phyloP scores from a whole-genome alignment of 2,113 vertebrate species.

The Zootoca vivipara region DNA sequence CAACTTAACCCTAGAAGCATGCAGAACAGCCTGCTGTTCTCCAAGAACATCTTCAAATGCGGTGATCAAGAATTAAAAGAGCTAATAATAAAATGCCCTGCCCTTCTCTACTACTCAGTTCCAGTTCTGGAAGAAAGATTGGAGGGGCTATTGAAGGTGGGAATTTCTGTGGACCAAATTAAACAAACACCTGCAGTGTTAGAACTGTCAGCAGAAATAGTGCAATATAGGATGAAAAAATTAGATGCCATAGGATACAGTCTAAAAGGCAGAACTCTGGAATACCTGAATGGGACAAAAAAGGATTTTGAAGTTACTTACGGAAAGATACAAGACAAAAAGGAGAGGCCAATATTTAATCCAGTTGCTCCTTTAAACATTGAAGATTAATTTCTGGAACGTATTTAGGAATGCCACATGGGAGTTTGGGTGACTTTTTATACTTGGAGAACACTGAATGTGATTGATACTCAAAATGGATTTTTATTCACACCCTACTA shows the following conservation, averaged over 20 bases:
- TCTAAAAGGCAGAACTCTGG: slow-evolving; percentile 79
- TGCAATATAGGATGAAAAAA: slow-evolving; percentile 85
- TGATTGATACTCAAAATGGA: neutral
- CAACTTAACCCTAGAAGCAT: slow-evolving; percentile 83
- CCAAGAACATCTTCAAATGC: slow-evolving; percentile 81
- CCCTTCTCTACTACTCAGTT: slow-evolving; percentile 86
- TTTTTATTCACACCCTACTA: slow-evolving; percentile 1
- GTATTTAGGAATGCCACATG: neutral
- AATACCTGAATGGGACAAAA: slow-evolving; percentile 86
- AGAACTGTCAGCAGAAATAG: slow-evolving; percentile 88
- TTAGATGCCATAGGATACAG: slow-evolving; percentile 80
- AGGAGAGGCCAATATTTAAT: slow-evolving; percentile 89
- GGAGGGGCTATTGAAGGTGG: slow-evolving; percentile 77
- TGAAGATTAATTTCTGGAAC: slow-evolving; percentile 71
- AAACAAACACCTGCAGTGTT: slow-evolving; percentile 82
- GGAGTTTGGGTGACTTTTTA: neutral
- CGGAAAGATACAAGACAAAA: slow-evolving; percentile 81
- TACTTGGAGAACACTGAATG: neutral
- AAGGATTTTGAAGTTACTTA: slow-evolving; percentile 90
- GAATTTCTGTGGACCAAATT: slow-evolving; percentile 85
- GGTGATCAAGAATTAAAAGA: slow-evolving; percentile 78
- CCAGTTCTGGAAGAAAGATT: slow-evolving; percentile 83
- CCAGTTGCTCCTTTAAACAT: slow-evolving; percentile 85
- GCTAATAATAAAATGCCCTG: slow-evolving; percentile 85
- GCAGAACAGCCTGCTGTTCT: slow-evolving; percentile 80